Evolutionary conservation across 2,797 vertebrate genomes (phyloP).

Genomic region (Saxicola maurus): DNA sequence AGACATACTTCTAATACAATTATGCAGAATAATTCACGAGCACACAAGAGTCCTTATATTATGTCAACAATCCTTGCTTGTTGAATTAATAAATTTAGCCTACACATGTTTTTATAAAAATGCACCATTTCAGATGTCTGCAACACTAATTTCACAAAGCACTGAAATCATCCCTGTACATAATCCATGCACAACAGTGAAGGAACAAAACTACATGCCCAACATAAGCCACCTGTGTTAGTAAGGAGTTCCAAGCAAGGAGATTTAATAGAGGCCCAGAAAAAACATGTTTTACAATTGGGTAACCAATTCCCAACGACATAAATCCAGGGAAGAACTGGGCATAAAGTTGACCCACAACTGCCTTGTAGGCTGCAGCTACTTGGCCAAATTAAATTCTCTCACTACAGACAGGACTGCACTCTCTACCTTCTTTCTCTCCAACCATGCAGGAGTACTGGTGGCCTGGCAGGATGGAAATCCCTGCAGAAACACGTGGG

Average conservation of each 20-base stretch:
- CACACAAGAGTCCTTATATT: not conserved
- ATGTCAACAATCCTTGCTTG: not conserved
- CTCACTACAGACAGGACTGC: not conserved
- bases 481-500: not conserved
- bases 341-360: not conserved
- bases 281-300: not conserved
- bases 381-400: not conserved
- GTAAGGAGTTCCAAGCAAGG: not conserved
- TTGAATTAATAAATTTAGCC: not conserved
- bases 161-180: not conserved
- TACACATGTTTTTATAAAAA: not conserved
- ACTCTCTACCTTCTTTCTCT: not conserved
- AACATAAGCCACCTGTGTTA: not conserved
- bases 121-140: not conserved
- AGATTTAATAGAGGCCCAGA: not conserved
- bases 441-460: not conserved
- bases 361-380: not conserved
- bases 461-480: not conserved
- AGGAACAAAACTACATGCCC: not conserved
- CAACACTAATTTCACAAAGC: not conserved
- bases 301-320: not conserved
- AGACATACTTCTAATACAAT: not conserved
- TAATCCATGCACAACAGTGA: not conserved
- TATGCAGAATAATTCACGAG: not conserved
- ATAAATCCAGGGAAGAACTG: not conserved